These are phyloP conservation scores for Phalangium opilio DNA, from an alignment of 2,888 invertebrate species.

Conservation along the genomic window DNA sequence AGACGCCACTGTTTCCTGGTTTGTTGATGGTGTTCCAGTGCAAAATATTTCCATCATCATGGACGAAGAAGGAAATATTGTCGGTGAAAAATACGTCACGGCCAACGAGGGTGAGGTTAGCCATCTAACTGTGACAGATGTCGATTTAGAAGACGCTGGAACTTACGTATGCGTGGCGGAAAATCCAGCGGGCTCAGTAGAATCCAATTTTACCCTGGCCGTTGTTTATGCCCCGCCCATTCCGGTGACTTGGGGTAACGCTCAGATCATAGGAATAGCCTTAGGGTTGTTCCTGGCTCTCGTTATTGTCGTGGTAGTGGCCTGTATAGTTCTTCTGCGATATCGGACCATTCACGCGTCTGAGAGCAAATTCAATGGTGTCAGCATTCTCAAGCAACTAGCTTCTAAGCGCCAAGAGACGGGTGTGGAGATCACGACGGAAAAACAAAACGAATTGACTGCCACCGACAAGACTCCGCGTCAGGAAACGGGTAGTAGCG, in stretches of 20 bases:
- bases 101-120: constrained; percentile 52
- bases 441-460: constrained; percentile 12
- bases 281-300: constrained; percentile 47
- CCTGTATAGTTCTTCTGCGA: constrained; percentile 24
- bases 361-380: constrained; percentile 13
- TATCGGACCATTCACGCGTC: constrained; percentile 9
- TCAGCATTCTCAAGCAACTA: constrained; percentile 14
- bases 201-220: constrained; percentile 74
- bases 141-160: constrained; percentile 63
- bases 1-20: constrained; percentile 66
- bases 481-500: constrained; percentile 19
- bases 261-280: constrained; percentile 53
- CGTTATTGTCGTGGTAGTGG: constrained; percentile 39
- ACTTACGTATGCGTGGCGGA: constrained; percentile 67
- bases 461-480: constrained; percentile 19
- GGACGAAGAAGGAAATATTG: constrained; percentile 17
- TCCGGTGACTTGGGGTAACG: constrained; percentile 31
- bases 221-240: constrained; percentile 39
- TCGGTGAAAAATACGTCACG: constrained; percentile 4
- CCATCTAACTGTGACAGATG: constrained; percentile 58
- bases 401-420: constrained; percentile 12
- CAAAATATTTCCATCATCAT: constrained; percentile 11
- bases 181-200: constrained; percentile 71
- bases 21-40: constrained; percentile 51
- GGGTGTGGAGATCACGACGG: constrained; percentile 12